A percentile compares a stretch with the other conserved stretches of the same genome.
Evolutionary conservation across 2,113 vertebrate genomes (phyloP).

Genomic region (Neolamprologus fasciatus): DNA sequence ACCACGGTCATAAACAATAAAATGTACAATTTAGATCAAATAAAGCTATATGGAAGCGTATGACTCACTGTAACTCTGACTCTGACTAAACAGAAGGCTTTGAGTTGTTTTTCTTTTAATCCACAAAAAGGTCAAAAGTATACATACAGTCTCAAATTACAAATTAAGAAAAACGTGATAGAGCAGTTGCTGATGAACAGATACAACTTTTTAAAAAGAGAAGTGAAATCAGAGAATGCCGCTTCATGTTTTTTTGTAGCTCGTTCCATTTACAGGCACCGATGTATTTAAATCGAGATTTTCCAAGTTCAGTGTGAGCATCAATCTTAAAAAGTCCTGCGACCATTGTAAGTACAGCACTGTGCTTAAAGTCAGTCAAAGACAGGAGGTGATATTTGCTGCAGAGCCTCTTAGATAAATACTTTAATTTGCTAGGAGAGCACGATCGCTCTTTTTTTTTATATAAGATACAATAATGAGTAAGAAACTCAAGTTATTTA

Average conservation of each 20-base stretch:
- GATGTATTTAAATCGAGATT: background rate
- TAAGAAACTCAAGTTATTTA: background rate
- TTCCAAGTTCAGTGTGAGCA: background rate
- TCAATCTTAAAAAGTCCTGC: background rate
- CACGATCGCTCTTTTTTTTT: background rate
- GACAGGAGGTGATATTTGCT: background rate
- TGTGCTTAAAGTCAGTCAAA: background rate
- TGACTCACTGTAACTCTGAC: background rate
- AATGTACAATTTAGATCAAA: background rate
- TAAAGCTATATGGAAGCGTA: background rate
- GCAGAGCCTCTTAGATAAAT: background rate
- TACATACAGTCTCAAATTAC: background rate
- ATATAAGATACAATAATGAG: background rate
- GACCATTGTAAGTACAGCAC: background rate
- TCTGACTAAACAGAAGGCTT: background rate
- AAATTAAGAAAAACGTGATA: background rate
- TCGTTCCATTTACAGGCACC: background rate
- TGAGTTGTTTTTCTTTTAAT: background rate
- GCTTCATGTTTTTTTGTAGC: background rate
- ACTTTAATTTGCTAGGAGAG: background rate
- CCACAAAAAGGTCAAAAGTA: background rate
- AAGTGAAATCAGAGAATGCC: background rate
- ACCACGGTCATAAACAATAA: conserved; percentile 20
- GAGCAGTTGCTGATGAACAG: background rate
- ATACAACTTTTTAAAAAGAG: background rate